Evolutionary conservation across 2,797 vertebrate species (phyloP), one percentile per base, ranked within the genome.

Genomic region (Antrozous pallidus): DNA sequence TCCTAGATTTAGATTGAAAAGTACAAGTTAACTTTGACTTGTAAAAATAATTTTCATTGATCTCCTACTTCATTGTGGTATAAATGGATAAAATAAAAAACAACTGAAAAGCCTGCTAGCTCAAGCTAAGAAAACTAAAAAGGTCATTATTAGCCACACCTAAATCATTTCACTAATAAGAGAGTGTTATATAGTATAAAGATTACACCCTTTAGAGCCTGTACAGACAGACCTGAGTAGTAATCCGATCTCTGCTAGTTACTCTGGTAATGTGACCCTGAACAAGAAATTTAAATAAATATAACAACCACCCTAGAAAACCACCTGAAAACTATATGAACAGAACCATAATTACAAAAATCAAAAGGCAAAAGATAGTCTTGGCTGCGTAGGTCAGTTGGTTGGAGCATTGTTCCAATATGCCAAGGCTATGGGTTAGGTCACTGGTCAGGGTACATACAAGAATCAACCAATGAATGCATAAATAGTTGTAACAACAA

Each of bases 61-160:
- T 70, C 51, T 51, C 45, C 42, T 17, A 75, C 18, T 71, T 91
- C 74, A 89, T 6, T 75, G 58, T 22, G 75, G 38, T 63, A 26
- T 85, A 93, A 75, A 71, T 10, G 77, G 26, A 1, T 36, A 89
- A 86, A 93, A 91, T 20, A 61, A 67, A 94, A 92, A 84, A 14
- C 26, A 89, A 89, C 51, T 56, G 6, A 92, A 91, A 79, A 74
- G 69, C 38, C 31, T 61, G 70, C 40, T 91, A 75, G 12, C 16
- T 9, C 18, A 92, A 83, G 38, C 8, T 79, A 70, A 83, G 47
- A 79, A 87, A 83, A 73, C 83, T 58, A 4, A 69, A 95, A 92
- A 63, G n/a, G 58, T 69, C 61, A 94, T 81, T 89, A 54, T 94
- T 75, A 92, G 56, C 28, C 73, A 49, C 3, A 54, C 22, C 61